These are phyloP conservation scores for Drosophila bocki DNA, from an alignment of 1,140 invertebrate genomes.

Conservation along the genomic window DNA sequence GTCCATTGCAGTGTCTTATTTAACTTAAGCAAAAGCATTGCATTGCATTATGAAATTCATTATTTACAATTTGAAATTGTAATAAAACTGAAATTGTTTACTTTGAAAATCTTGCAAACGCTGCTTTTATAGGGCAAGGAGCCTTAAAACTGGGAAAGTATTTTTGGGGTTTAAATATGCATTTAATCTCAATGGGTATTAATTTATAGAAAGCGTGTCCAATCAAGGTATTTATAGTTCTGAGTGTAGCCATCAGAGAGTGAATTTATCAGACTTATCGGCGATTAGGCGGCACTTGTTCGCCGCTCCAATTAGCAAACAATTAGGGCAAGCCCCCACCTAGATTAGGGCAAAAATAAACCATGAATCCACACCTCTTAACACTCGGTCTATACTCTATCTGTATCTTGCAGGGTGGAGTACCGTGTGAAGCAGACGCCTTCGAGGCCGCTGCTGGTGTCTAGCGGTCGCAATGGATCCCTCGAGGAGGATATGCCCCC, in stretches of 20 bases:
- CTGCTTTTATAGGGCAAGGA: not conserved
- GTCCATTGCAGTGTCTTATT: not conserved
- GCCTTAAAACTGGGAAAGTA: not conserved
- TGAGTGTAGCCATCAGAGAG: conserved; percentile 6
- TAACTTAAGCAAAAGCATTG: not conserved
- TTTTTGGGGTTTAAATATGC: not conserved
- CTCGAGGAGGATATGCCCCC: conserved; percentile 71
- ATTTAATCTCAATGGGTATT: not conserved
- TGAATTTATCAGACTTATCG: conserved; percentile 61
- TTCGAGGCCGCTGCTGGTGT: conserved; percentile 54
- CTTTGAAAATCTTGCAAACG: not conserved
- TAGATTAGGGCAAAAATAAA: conserved; percentile 16
- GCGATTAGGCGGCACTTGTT: conserved; percentile 43
- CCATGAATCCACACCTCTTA: conserved; percentile 1
- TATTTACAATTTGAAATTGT: not conserved
- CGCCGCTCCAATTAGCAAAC: conserved; percentile 46
- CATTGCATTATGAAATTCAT: not conserved
- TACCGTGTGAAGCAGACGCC: conserved; percentile 71
- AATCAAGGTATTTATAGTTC: not conserved
- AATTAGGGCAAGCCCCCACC: conserved; percentile 42
- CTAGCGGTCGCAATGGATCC: conserved; percentile 31
- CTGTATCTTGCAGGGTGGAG: conserved; percentile 66
- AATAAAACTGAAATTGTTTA: not conserved
- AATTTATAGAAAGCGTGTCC: not conserved
- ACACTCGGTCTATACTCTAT: not conserved